Base-by-base conservation (phyloP, 2,888 invertebrate genomes). In the Philonicus albiceps region DNA sequence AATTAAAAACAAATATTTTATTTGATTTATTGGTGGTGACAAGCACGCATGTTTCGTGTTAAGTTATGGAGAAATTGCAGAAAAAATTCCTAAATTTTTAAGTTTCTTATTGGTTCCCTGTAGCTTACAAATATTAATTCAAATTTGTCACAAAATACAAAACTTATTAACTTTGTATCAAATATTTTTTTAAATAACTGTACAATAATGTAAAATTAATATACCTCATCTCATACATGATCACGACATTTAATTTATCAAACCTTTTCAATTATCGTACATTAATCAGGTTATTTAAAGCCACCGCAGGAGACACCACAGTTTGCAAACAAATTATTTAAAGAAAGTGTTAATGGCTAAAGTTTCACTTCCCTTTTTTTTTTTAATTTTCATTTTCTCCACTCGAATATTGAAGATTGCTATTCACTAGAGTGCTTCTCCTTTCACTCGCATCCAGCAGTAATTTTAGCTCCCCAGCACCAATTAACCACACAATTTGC, bases 401-500 rank as follows among this genome's bases (percentile, higher is more conserved):
- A 64, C 1, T 64, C 64, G 22, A 27, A 64, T 49, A 64, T 64
- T 64, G 64, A 27, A 8, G 22, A 64, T 64, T 11, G 64, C 64
- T 64, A 22, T 64, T 64, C 27, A 22, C 22, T 64, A 64, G 74
- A 34, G 31, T 34, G 74, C 74, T 34, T 74, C 34, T 31, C 74
- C 74, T 74, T 74, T 74, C 74, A 34, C 74, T 74, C 3, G 31
- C 74, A 74, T 34, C 64, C 27, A 64, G 19, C 64, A 53, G 19
- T 76, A 34, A 78, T 78, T 78, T 37, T 19, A 78, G 37, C 40
- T 19, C 27, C 37, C 40, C 13, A 64, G 64, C 19, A 64, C 19
- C 19, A 78, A 78, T 43, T 78, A 78, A 34, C 27, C 74, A 74
- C 74, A 22, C 76, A 40, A 37, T 76, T 22, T 76, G 76, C 76